phyloP scores from a whole-genome alignment of 1,140 invertebrate species.

The Drosophila mauritiana region DNA sequence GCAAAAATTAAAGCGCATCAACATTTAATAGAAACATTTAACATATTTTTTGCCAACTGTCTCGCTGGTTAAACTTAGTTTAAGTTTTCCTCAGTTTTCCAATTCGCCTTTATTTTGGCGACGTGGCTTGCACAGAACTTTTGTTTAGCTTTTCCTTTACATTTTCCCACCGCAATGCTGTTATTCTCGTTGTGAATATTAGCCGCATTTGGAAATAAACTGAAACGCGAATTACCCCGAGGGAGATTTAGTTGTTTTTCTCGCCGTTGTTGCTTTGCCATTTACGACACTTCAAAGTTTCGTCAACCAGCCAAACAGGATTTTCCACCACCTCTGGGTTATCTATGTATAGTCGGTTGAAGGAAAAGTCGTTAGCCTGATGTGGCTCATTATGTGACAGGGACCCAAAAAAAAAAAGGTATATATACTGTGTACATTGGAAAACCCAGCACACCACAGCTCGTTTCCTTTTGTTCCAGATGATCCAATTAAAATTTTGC shows the following conservation, averaged over 20 bases:
- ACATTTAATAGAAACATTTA: not conserved
- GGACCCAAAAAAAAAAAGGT: not conserved
- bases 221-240: conserved; percentile 59
- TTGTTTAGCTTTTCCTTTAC: conserved; percentile 54
- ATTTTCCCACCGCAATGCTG: conserved; percentile 31
- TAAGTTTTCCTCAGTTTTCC: conserved; percentile 10
- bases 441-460: conserved; percentile 27
- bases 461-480: conserved; percentile 35
- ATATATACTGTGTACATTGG: not conserved
- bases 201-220: conserved; percentile 63
- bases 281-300: conserved; percentile 70
- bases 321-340: conserved; percentile 8
- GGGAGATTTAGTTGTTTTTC: conserved; percentile 52
- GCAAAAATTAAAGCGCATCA: too few species aligned
- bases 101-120: conserved; percentile 30
- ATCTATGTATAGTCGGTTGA: conserved; percentile 38
- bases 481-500: conserved; percentile 76
- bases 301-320: not conserved
- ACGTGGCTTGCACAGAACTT: conserved; percentile 57
- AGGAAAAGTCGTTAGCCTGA: conserved; percentile 56
- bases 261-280: conserved; percentile 50
- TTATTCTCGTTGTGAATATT: conserved; percentile 60
- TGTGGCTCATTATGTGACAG: conserved; percentile 66
- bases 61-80: not conserved
- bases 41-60: too few species aligned